Evolutionary conservation across 37 sponge, comb jelly and placozoan species (phyloP), one percentile per base, ranked within the genome.

Genomic region (Chondrilla cf. caribensis): DNA sequence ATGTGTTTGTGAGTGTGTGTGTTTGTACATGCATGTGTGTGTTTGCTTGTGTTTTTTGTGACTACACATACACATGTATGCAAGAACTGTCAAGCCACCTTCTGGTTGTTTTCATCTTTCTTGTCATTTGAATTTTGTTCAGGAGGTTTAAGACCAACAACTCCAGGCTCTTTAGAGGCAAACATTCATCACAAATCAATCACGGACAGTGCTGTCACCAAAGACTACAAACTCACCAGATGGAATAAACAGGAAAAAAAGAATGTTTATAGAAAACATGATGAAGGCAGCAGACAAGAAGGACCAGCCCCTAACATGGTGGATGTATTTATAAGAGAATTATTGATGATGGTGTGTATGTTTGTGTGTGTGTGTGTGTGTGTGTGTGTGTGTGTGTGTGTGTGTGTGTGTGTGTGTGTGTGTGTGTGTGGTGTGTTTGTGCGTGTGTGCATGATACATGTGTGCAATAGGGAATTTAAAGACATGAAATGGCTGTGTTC

Each of bases 271-370:
- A 1, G 38, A 22, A 14, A 82, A 38, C 54, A 82, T 82, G 37
- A 82, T 70, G 6, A 40, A 2, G 19, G 70, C 83, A 11, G 83
- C 57, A 29, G 83, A 82, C 8, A 82, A 24, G 58, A 82, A 82
- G 2, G 83, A 39, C 83, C 83, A 82, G 7, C 83, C 83, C 86
- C 87, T 79, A n/a, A n/a, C n/a, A 15, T 62, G 7, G 25, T n/a
- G 64, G 15, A n/a, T 7, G 64, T 5, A 15, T 62, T n/a, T n/a
- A 47, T 47, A 47, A 6, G 9, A 47, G 51, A 47, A 47, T 6
- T 47, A 6, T 14, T 47, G 51, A 14, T 47, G 51, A 14, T 6
- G 6, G 51, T 47, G 51, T 47, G 11, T 47, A 11, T 47, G 11
- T 47, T 6, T 47, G 51, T 14, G 51, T 47, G 51, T 47, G 51